phyloP scores from a whole-genome alignment of 2,113 vertebrate species.

The Chiloscyllium plagiosum region DNA sequence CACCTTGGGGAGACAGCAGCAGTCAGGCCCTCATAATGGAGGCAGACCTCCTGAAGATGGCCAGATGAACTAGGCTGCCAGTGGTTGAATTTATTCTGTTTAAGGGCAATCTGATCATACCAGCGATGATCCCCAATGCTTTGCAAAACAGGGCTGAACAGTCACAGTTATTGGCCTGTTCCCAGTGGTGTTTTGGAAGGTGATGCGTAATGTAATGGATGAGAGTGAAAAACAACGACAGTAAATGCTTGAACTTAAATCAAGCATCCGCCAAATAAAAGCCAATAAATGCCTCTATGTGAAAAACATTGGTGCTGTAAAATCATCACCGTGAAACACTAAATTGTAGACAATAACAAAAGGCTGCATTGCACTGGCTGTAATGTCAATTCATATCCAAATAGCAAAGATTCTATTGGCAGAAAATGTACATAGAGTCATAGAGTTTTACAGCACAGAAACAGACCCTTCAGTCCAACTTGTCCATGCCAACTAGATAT shows the following conservation, averaged over 20 bases:
- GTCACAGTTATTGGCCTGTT: not conserved
- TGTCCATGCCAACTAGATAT: too few species aligned
- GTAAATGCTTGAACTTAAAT: not conserved
- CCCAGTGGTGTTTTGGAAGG: not conserved
- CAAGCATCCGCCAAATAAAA: not conserved
- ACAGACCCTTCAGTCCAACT: too few species aligned
- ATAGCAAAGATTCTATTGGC: not conserved
- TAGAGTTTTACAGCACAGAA: too few species aligned
- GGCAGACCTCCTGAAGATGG: too few species aligned
- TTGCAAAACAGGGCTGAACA: not conserved
- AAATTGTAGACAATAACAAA: not conserved
- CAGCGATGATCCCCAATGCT: not conserved
- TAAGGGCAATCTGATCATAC: not conserved
- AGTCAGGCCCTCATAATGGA: too few species aligned
- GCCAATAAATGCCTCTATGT: not conserved
- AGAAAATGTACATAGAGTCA: not conserved
- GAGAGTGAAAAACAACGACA: not conserved
- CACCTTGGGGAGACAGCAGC: too few species aligned
- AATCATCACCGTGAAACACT: not conserved
- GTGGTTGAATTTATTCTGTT: not conserved
- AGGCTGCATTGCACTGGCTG: not conserved
- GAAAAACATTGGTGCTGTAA: not conserved
- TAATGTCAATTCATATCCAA: not conserved
- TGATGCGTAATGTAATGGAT: not conserved
- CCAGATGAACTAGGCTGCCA: too few species aligned